Percentiles rank a stretch among this genome's conserved stretches.
Evolutionary conservation across 2,797 vertebrate genomes (phyloP).

Genomic region (Gymnothorax javanicus): DNA sequence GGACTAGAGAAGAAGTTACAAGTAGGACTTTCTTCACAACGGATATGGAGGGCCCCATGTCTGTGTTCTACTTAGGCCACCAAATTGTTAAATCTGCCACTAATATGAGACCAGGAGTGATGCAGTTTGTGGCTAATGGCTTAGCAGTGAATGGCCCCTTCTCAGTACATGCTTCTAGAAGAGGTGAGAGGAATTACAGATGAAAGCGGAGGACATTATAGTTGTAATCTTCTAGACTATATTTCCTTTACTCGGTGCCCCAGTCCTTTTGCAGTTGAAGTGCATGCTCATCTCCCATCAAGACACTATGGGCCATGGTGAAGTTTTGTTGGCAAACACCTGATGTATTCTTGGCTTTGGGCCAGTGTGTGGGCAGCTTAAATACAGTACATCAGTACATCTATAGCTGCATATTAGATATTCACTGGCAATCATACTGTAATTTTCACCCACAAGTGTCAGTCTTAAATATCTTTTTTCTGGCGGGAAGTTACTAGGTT

Average conservation of each 20-base stretch:
- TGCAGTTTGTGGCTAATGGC: constrained; percentile 32
- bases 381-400: too few species aligned
- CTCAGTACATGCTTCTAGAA: constrained; percentile 22
- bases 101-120: not conserved
- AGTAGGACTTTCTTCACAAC: too few species aligned
- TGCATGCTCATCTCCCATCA: not conserved
- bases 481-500: too few species aligned
- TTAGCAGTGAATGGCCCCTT: constrained; percentile 38
- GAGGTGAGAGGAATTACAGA: constrained; percentile 2
- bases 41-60: too few species aligned
- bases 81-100: too few species aligned
- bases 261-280: constrained; percentile 12
- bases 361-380: constrained; percentile 3
- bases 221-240: constrained; percentile 15
- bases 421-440: too few species aligned
- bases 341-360: constrained; percentile 36
- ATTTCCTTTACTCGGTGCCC: not conserved
- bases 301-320: not conserved
- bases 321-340: constrained; percentile 34
- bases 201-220: constrained; percentile 38
- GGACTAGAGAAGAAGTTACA: too few species aligned
- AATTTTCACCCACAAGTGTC: too few species aligned
- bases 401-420: too few species aligned
- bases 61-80: too few species aligned
- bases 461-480: too few species aligned